Evolutionary conservation across 2,113 vertebrate species (phyloP).

Genomic region (Phyllopteryx taeniolatus): DNA sequence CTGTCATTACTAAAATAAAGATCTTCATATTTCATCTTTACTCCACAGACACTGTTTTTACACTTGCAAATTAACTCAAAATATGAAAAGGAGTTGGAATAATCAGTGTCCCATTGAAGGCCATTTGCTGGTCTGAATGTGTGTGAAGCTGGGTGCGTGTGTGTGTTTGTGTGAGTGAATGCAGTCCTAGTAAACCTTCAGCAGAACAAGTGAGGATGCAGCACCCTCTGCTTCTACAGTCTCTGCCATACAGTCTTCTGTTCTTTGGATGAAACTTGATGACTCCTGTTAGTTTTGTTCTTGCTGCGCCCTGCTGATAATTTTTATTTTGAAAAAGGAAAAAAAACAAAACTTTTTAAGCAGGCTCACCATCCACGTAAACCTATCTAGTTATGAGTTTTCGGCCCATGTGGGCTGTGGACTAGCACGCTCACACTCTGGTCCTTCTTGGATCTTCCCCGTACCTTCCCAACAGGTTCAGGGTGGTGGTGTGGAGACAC

Average conservation of each 20-base stretch:
- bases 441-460: conserved; percentile 19
- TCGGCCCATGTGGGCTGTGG: conserved; percentile 26
- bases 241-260: conserved; percentile 30
- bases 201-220: conserved; percentile 34
- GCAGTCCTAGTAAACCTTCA: conserved; percentile 47
- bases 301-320: not conserved
- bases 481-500: conserved; percentile 36
- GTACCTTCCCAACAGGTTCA: conserved; percentile 7
- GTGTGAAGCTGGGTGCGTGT: conserved; percentile 28
- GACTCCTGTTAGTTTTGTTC: conserved; percentile 25
- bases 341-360: conserved; percentile 18
- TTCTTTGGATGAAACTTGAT: conserved; percentile 28
- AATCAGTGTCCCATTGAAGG: conserved; percentile 46
- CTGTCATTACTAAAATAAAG: conserved; percentile 3
- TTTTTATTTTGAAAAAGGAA: conserved; percentile 4
- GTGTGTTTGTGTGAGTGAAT: conserved; percentile 47
- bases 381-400: conserved; percentile 18
- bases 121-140: conserved; percentile 72
- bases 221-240: conserved; percentile 39
- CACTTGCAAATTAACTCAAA: conserved; percentile 23
- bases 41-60: conserved; percentile 27
- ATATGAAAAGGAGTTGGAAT: conserved; percentile 21
- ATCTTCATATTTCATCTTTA: conserved; percentile 4
- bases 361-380: conserved; percentile 7
- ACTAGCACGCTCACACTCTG: conserved; percentile 58